Percentiles rank a stretch among this genome's conserved stretches.
Conservation (phyloP, 2,888 invertebrate genomes). For the Pimpla rufipes region DNA sequence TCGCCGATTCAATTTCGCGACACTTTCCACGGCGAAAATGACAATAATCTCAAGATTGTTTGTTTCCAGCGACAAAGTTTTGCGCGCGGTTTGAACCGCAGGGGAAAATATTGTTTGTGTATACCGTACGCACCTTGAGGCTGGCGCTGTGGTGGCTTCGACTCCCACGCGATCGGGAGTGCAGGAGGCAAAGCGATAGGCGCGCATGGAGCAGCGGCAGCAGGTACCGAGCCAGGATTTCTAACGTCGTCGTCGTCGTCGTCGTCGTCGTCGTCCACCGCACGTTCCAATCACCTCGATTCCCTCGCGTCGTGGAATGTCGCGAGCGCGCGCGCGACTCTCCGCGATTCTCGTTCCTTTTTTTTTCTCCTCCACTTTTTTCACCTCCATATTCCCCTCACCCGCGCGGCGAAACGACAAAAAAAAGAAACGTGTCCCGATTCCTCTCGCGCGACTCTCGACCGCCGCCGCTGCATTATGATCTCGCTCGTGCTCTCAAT, state of each 20-base stretch:
- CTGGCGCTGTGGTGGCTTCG: constrained; percentile 11
- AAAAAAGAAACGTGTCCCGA: constrained; percentile 61
- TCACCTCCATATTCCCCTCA: constrained; percentile 44
- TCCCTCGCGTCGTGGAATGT: constrained; percentile 66
- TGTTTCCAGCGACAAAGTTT: constrained; percentile 2
- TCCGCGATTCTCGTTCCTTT: constrained; percentile 24
- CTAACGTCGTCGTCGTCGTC: constrained; percentile 51
- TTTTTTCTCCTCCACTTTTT: constrained; percentile 45
- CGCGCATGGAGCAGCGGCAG: background rate
- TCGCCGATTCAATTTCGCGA: background rate
- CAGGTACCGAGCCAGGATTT: constrained; percentile 56
- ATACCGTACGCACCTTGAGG: constrained; percentile 5
- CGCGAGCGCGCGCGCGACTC: constrained; percentile 54
- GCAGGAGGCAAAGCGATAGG: constrained; percentile 11
- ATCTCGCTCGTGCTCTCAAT: constrained; percentile 59
- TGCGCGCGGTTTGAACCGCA: constrained; percentile 10
- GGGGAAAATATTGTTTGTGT: background rate
- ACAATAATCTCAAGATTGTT: constrained; percentile 11
- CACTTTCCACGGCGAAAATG: background rate
- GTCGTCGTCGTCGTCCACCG: constrained; percentile 40
- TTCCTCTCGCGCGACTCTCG: constrained; percentile 59
- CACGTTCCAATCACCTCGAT: constrained; percentile 68
- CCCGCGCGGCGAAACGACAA: constrained; percentile 25
- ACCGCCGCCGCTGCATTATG: constrained; percentile 43
- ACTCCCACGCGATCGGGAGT: constrained; percentile 38